phyloP scores from a whole-genome alignment of 2,888 invertebrate genomes.

The Molorchus minor region DNA sequence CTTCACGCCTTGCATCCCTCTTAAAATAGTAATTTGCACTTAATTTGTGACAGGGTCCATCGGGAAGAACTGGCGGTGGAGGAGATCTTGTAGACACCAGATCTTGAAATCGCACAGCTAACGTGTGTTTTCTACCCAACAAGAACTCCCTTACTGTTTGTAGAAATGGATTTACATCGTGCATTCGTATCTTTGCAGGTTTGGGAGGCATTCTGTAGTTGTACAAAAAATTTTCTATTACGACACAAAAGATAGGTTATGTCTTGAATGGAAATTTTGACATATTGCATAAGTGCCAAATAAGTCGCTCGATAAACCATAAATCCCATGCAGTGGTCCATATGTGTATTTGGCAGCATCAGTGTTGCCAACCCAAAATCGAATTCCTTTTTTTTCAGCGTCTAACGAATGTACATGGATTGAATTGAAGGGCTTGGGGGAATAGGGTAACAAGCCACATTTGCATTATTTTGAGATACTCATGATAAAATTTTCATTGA shows the following conservation, averaged over 20 bases:
- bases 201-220: slow-evolving; percentile 42
- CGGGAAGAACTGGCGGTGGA: slow-evolving; percentile 82
- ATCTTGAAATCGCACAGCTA: slow-evolving; percentile 70
- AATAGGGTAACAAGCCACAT: too few species aligned
- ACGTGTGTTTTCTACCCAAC: slow-evolving; percentile 68
- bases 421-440: too few species aligned
- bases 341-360: not conserved
- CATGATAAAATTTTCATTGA: too few species aligned
- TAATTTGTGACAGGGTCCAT: slow-evolving; percentile 81
- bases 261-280: slow-evolving; percentile 14
- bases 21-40: slow-evolving; percentile 85
- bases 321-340: not conserved
- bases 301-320: not conserved
- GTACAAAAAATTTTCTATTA: slow-evolving; percentile 14
- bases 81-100: slow-evolving; percentile 77
- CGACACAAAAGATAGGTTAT: slow-evolving; percentile 26
- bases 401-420: too few species aligned
- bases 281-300: slow-evolving; percentile 26
- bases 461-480: too few species aligned
- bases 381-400: too few species aligned
- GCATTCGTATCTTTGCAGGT: slow-evolving; percentile 50
- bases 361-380: too few species aligned
- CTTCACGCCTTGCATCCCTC: slow-evolving; percentile 85
- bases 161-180: slow-evolving; percentile 73
- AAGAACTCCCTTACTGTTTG: slow-evolving; percentile 72